Conservation (phyloP, 2,113 vertebrate genomes). For the Lethenteron camtschaticum region DNA sequence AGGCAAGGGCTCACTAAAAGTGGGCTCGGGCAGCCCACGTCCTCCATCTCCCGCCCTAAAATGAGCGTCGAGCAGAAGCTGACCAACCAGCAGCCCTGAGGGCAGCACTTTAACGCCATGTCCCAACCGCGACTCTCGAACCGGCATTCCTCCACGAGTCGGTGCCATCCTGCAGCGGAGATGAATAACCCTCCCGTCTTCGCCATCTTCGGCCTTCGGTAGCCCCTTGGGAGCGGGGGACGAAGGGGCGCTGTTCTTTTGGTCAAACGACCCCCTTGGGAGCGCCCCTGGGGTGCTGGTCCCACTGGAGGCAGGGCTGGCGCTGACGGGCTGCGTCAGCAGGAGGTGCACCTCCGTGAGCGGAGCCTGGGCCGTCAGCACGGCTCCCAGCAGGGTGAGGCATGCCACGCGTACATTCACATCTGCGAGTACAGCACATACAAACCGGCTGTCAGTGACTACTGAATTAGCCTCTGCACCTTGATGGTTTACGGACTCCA, state of each 20-base stretch:
- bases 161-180: too few relatives aligned
- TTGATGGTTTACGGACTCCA: too few relatives aligned
- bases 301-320: conserved; percentile 12
- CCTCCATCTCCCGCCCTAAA: neutral
- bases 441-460: neutral
- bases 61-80: neutral
- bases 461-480: too few relatives aligned
- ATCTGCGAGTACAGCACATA: conserved; percentile 24
- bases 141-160: too few relatives aligned
- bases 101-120: too few relatives aligned
- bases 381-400: conserved; percentile 53
- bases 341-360: conserved; percentile 68
- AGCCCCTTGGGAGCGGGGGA: conserved; percentile 14
- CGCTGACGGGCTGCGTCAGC: conserved; percentile 42
- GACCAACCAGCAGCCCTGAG: neutral
- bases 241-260: conserved; percentile 11
- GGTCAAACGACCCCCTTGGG: too few relatives aligned
- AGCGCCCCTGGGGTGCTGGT: conserved; percentile 3
- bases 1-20: conserved; percentile 42
- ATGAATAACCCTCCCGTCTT: too few relatives aligned
- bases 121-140: too few relatives aligned
- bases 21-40: neutral
- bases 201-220: too few relatives aligned
- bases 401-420: conserved; percentile 78
- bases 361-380: conserved; percentile 59